phyloP scores from a whole-genome alignment of 2,797 vertebrate species.

The Takifugu ocellatus region DNA sequence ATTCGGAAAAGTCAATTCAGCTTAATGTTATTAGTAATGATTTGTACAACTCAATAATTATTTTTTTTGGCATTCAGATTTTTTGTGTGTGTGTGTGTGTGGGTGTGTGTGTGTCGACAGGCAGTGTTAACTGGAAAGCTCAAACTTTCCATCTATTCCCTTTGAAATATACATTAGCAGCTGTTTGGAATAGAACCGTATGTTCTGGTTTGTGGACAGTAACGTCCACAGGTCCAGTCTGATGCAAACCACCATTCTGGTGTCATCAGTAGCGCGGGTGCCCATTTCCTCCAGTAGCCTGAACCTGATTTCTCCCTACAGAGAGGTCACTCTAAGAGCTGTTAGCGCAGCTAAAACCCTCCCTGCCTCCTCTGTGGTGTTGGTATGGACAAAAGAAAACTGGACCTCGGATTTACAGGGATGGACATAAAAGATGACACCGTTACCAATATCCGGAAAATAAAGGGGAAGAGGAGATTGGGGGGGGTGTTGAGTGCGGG shows the following conservation, averaged over 20 bases:
- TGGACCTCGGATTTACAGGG: slow-evolving; percentile 44
- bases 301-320: slow-evolving; percentile 10
- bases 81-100: slow-evolving; percentile 24
- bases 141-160: slow-evolving; percentile 65
- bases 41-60: slow-evolving; percentile 65
- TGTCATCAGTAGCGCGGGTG: neutral
- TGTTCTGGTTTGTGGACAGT: slow-evolving; percentile 45
- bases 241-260: slow-evolving; percentile 4
- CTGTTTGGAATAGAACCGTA: slow-evolving; percentile 63
- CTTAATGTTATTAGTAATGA: slow-evolving; percentile 65
- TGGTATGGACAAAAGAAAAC: slow-evolving; percentile 22
- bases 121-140: slow-evolving; percentile 62
- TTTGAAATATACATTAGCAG: slow-evolving; percentile 73
- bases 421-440: slow-evolving; percentile 51
- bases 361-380: slow-evolving; percentile 3
- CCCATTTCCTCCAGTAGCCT: slow-evolving; percentile 15
- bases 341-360: slow-evolving; percentile 21
- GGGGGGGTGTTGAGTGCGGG: slow-evolving; percentile 10
- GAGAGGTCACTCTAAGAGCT: slow-evolving; percentile 21
- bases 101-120: slow-evolving; percentile 37
- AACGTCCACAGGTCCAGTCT: slow-evolving; percentile 24
- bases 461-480: slow-evolving; percentile 41
- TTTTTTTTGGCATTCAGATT: slow-evolving; percentile 76
- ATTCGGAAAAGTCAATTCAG: slow-evolving; percentile 59
- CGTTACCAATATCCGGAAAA: slow-evolving; percentile 38